Base-by-base conservation (phyloP, 1,140 invertebrate species). In the Tribolium castaneum region DNA sequence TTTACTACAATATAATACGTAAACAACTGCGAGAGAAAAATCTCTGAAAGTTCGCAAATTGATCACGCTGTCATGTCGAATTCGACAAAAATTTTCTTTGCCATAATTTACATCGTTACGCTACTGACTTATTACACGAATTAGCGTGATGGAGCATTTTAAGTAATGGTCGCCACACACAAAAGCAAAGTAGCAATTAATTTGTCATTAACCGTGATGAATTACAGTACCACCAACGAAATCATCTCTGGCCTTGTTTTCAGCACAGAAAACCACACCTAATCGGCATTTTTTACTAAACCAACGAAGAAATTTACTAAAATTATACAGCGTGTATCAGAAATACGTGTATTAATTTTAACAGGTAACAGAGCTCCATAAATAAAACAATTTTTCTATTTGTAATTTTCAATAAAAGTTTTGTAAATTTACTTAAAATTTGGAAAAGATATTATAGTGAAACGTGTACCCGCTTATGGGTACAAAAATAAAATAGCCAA, bases 1-100 rank as follows among this genome's bases (percentile, higher is more conserved):
- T 51, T 72, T 72, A 22, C 39, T 19, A 72, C 19, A 72, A 72
- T 45, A 72, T 51, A 72, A 72, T 72, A 72, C 70, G 70, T 72
- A 72, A 72, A 73, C 71, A 73, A 52, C 71, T 51, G 34, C 25
- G 25, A 30, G 4, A 72, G 52, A 66, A 34, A 73, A 73, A 54
- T 52, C 34, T 22, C 71, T 49, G 25, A 73, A 73, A 35, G 9
- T 66, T 66, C 30, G 7, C 13, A 39, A 59, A 34, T 35, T 66
- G 59, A 66, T 66, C 34, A 66, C 25, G 25, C 54, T 59, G 59
- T 66, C 59, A 34, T 13, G 12, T n/a, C 12, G 12, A 13, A 35
- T 66, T 35, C n/a, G 30, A 3, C n/a, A 66, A 35, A 66, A 66
- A 59, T 59, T 59, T 59, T 56, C 54, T 25, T 59, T 59, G 54